Percentiles rank a stretch among this genome's conserved stretches.
Evolutionary conservation across 2,888 invertebrate species (phyloP).

Genomic region (Dolichopus griseipennis): DNA sequence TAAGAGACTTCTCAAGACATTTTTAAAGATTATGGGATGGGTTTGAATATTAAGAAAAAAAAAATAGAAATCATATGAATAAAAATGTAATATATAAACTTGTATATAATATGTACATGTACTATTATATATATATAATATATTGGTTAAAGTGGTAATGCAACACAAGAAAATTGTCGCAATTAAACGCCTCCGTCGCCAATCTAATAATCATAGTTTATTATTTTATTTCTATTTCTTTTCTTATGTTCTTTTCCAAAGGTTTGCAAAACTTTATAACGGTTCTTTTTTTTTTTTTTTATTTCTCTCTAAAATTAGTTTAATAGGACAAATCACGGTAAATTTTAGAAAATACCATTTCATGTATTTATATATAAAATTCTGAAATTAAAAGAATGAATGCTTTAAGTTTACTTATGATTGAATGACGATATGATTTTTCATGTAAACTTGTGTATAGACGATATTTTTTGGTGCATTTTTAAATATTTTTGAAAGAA

Average conservation of each 20-base stretch:
- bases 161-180: not conserved
- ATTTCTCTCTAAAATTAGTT: not conserved
- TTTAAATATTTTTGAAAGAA: not conserved
- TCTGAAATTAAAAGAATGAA: not conserved
- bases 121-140: not conserved
- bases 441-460: not conserved
- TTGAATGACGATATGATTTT: not conserved
- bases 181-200: conserved; percentile 6
- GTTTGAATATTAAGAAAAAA: not conserved
- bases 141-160: not conserved
- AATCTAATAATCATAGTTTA: not conserved
- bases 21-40: not conserved
- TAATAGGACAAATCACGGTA: not conserved
- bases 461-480: not conserved
- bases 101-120: too few species aligned
- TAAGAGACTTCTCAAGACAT: not conserved
- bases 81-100: too few species aligned
- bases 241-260: not conserved
- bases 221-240: not conserved
- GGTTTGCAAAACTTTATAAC: not conserved
- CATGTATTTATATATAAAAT: too few species aligned
- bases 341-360: not conserved
- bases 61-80: too few species aligned
- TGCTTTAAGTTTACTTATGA: not conserved
- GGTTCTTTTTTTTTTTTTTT: too few species aligned